phyloP scores from a whole-genome alignment of 2,888 invertebrate genomes.

The Rhagophthalmus giganteus region DNA sequence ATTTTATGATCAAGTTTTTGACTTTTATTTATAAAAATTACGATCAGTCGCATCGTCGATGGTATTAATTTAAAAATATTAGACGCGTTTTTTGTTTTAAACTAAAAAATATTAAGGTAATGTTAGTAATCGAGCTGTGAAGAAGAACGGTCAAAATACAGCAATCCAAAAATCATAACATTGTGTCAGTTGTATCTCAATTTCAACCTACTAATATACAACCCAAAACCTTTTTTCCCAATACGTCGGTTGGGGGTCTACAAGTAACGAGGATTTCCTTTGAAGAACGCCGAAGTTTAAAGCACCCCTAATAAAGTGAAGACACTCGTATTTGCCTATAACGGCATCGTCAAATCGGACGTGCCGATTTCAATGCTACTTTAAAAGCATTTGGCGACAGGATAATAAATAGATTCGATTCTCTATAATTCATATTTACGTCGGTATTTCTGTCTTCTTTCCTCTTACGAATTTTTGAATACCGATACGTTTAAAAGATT shows the following conservation, averaged over 20 bases:
- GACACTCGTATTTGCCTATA: slow-evolving; percentile 30
- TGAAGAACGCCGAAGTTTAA: slow-evolving; percentile 22
- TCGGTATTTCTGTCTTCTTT: neutral
- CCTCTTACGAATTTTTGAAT: no score
- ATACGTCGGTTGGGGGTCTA: slow-evolving; percentile 6
- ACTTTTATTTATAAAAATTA: no score
- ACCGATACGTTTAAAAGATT: neutral
- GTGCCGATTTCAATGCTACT: slow-evolving; percentile 33
- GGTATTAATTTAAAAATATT: no score
- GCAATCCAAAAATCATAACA: slow-evolving; percentile 10
- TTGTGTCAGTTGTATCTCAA: slow-evolving; percentile 19
- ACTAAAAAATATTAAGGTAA: neutral
- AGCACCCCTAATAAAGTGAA: slow-evolving; percentile 24
- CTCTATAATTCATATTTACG: slow-evolving; percentile 3
- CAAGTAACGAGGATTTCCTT: slow-evolving; percentile 10
- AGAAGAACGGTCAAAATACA: slow-evolving; percentile 13
- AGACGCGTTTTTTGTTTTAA: no score
- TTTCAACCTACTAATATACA: slow-evolving; percentile 11
- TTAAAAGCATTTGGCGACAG: slow-evolving; percentile 31
- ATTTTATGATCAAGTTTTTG: no score
- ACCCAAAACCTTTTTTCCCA: slow-evolving; percentile 6
- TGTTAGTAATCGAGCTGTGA: neutral
- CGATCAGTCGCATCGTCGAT: no score
- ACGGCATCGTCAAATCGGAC: slow-evolving; percentile 35
- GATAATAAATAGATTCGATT: slow-evolving; percentile 13